phyloP scores from a whole-genome alignment of 1,140 invertebrate genomes.

The Pseudomyrmex sp. region DNA sequence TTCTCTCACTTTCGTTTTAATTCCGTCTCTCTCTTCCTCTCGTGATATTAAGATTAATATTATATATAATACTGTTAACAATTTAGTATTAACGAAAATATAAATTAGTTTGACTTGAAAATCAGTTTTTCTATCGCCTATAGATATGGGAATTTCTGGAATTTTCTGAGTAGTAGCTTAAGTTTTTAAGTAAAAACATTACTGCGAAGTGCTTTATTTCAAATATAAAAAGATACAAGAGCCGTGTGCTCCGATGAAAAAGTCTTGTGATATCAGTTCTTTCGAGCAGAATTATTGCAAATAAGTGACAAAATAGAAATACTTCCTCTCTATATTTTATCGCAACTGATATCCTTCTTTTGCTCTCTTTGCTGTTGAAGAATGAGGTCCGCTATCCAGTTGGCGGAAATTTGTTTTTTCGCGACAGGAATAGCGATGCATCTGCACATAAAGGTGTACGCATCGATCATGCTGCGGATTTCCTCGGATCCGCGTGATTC shows the following conservation, averaged over 20 bases:
- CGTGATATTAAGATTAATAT: too few species aligned
- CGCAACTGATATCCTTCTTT: background rate
- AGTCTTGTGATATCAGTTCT: background rate
- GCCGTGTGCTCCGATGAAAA: background rate
- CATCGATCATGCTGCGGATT: background rate
- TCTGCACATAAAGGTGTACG: background rate
- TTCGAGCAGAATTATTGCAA: background rate
- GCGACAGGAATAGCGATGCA: background rate
- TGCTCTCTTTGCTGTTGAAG: background rate
- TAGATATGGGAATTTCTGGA: too few species aligned
- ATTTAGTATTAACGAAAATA: too few species aligned
- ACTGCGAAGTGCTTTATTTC: background rate
- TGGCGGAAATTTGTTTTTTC: background rate
- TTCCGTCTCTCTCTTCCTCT: constrained; percentile 4
- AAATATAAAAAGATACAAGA: background rate
- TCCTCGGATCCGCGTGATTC: background rate
- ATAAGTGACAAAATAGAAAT: background rate
- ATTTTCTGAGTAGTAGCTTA: too few species aligned
- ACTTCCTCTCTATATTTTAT: background rate
- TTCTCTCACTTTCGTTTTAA: constrained; percentile 31
- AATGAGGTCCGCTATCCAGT: background rate
- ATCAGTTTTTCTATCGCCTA: too few species aligned
- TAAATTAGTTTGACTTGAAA: too few species aligned
- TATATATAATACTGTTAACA: too few species aligned
- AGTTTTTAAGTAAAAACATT: background rate